Base-by-base conservation (phyloP, 1,140 invertebrate species). In the Atopsyche davidsoni region DNA sequence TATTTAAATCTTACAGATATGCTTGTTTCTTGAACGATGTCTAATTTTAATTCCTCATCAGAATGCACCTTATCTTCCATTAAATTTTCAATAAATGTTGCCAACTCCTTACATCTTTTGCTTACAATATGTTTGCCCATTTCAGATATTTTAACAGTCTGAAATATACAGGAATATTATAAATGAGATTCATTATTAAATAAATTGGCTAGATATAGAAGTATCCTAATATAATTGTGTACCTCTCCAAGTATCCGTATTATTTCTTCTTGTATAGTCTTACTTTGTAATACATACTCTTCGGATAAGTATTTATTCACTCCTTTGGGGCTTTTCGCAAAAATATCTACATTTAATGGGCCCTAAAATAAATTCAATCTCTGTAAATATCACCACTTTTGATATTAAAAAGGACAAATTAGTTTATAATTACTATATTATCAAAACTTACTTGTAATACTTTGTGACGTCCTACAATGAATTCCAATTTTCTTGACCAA, bases 401-500 rank as follows among this genome's bases (percentile, higher is more conserved):
- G 17, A 35, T 14, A 46, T 46, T 34, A 46, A 9, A 38, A 39
- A 6, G 13, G 3, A 2, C 17, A 43, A 28, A 31, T 36, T 35
- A 3, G 45, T 45, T 43, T 17, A 41, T 51, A 50, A 42, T 32
- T 34, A 41, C 22, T 40, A 49, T 39, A 28, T 46, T 61, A 62
- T 16, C 59, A 38, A 51, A 60, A 63, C 36, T 57, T 67, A 82
- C 86, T 78, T 87, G 85, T 45, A 92, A 63, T 2, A 96, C 81
- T 44, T 80, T 75, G 74, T 96, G 91, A 61, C 92, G 83, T 48
- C 88, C 91, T 60, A 89, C 85, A 39, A 96, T 82, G 73, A 95
- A 93, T 63, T 96, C 93, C 42, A 96, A 71, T 68, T 87, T 86
- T 62, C 79, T 80, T 1, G 87, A 87, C 92, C 92, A 96, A 0